A percentile compares a stretch with the other conserved stretches of the same genome.
These are phyloP conservation scores for Xiphydria camelus DNA, from an alignment of 2,888 invertebrate genomes.

Conservation along the genomic window DNA sequence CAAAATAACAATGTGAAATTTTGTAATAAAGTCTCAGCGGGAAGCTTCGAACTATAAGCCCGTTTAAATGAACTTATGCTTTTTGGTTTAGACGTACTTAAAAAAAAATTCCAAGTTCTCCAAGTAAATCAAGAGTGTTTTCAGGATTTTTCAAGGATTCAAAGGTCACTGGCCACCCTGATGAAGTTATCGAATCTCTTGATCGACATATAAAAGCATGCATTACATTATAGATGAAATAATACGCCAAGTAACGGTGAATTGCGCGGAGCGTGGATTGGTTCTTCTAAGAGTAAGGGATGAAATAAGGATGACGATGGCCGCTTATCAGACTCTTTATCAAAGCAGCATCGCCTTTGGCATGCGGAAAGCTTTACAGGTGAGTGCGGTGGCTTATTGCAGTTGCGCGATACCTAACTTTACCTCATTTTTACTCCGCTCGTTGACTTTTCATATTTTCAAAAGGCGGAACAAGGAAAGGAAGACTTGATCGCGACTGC, in stretches of 20 bases:
- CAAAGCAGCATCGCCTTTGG: slow-evolving; percentile 98
- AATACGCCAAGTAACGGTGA: slow-evolving; percentile 94
- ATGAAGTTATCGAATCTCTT: neutral
- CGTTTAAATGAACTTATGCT: no score
- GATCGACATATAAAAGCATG: slow-evolving; percentile 1
- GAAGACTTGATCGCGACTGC: slow-evolving; percentile 78
- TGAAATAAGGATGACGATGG: slow-evolving; percentile 94
- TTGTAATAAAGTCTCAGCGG: no score
- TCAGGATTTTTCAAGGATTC: neutral
- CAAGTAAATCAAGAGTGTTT: slow-evolving; percentile 3
- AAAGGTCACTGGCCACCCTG: neutral
- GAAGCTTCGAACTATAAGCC: no score
- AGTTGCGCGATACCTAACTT: no score
- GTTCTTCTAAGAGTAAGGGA: slow-evolving; percentile 89
- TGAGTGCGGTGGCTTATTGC: no score
- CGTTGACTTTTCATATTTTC: neutral
- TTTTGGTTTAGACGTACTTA: no score
- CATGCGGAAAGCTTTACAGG: slow-evolving; percentile 95
- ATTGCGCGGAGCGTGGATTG: slow-evolving; percentile 95
- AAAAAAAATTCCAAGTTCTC: no score
- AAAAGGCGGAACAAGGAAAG: slow-evolving; percentile 81
- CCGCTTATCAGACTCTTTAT: slow-evolving; percentile 94
- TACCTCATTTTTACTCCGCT: neutral
- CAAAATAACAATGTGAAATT: no score
- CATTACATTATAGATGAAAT: slow-evolving; percentile 69